phyloP scores from a whole-genome alignment of 2,797 vertebrate species.

The Vireo griseus region DNA sequence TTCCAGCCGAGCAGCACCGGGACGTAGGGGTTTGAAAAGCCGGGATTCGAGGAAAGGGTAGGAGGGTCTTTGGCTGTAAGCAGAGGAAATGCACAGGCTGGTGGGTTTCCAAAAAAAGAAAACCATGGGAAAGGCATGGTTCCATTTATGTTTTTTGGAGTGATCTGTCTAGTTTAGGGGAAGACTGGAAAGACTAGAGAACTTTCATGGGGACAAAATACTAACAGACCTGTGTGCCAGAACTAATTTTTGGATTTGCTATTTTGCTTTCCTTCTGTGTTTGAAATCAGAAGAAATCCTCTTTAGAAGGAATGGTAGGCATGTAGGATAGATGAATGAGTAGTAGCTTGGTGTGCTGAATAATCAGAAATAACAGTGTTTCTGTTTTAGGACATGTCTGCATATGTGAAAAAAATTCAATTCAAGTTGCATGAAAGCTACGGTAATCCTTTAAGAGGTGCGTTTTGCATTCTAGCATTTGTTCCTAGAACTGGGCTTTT shows the following conservation, averaged over 20 bases:
- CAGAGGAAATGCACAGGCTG: fast-evolving
- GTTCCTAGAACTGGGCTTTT: neutral
- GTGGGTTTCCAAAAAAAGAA: fast-evolving
- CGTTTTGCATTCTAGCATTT: neutral
- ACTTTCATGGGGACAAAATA: fast-evolving
- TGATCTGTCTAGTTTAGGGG: neutral
- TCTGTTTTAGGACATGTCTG: slow-evolving; percentile 91
- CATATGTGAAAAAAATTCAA: slow-evolving; percentile 98
- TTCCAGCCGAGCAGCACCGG: neutral
- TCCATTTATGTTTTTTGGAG: neutral
- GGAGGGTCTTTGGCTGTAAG: neutral
- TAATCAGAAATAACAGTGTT: neutral
- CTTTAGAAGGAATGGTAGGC: neutral
- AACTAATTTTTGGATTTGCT: fast-evolving
- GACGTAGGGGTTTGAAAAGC: neutral
- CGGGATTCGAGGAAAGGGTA: fast-evolving
- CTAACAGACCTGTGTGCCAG: fast-evolving
- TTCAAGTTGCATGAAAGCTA: slow-evolving; percentile 98
- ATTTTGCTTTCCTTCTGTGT: fast-evolving
- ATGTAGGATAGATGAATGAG: fast-evolving
- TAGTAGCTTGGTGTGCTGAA: neutral
- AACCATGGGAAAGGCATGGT: fast-evolving
- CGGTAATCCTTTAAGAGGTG: slow-evolving; percentile 94
- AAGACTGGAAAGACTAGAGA: neutral
- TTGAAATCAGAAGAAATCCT: neutral